A percentile compares a stretch with the other conserved stretches of the same genome.
phyloP scores from a whole-genome alignment of 2,113 vertebrate species.

The Origma solitaria region DNA sequence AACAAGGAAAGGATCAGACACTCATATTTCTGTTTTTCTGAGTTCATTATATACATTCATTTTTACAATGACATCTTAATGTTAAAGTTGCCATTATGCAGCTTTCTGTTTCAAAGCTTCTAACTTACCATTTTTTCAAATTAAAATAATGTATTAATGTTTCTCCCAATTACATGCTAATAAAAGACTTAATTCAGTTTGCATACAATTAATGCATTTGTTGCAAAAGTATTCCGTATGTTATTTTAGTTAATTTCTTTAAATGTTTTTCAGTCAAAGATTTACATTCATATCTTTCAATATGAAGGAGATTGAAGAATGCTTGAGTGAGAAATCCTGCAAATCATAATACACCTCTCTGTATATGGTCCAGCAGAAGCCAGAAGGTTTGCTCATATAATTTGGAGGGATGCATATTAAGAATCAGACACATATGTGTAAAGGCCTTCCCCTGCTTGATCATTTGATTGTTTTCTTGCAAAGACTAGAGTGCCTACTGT shows the following conservation, averaged over 20 bases:
- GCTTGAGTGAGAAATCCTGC: background rate
- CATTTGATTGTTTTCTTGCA: background rate
- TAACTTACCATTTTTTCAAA: slow-evolving; percentile 24
- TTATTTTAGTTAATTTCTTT: slow-evolving; percentile 1
- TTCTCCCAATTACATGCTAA: slow-evolving; percentile 20
- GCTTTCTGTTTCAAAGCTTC: background rate
- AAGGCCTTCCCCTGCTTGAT: background rate
- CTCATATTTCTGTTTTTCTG: slow-evolving; percentile 44
- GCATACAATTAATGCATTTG: slow-evolving; percentile 44
- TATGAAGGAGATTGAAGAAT: background rate
- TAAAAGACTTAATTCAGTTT: slow-evolving; percentile 50
- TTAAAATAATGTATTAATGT: slow-evolving; percentile 57
- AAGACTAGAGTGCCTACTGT: background rate
- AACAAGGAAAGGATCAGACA: slow-evolving; percentile 48
- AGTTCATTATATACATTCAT: slow-evolving; percentile 65
- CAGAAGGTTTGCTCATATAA: background rate
- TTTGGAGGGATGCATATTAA: background rate
- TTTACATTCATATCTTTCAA: background rate
- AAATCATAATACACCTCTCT: background rate
- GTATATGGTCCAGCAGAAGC: background rate
- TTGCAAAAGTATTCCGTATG: background rate
- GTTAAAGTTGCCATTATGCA: slow-evolving; percentile 9
- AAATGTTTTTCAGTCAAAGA: background rate
- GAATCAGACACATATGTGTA: background rate
- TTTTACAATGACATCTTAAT: slow-evolving; percentile 58